These are phyloP conservation scores for Oreochromis mossambicus DNA, from an alignment of 2,797 vertebrate species.

Conservation along the genomic window DNA sequence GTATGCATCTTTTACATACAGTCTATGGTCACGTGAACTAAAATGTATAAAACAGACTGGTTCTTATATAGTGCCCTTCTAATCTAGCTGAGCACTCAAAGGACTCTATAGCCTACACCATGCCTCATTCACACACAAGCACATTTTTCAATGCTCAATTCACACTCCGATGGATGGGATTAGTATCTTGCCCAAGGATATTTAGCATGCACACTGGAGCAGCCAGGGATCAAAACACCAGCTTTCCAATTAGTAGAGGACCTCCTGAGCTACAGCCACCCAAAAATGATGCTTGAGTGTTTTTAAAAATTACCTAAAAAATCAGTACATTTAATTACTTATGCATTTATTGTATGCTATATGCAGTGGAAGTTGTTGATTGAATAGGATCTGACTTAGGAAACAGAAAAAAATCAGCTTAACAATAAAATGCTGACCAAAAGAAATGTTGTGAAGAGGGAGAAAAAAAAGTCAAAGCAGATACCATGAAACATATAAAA, in stretches of 20 bases:
- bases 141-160: neutral
- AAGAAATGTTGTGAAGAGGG: neutral
- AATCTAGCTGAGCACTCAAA: neutral
- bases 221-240: neutral
- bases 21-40: neutral
- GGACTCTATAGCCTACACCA: neutral
- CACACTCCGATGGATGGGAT: neutral
- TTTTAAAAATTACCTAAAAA: neutral
- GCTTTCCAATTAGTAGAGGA: neutral
- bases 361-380: neutral
- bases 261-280: neutral
- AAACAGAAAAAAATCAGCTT: rapidly evolving
- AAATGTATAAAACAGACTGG: neutral
- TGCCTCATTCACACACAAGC: neutral
- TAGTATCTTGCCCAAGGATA: neutral
- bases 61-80: neutral
- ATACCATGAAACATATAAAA: neutral
- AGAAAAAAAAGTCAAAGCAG: neutral
- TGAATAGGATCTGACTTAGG: neutral
- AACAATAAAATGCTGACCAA: neutral
- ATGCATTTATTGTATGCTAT: neutral
- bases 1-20: neutral
- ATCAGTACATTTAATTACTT: neutral
- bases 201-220: neutral
- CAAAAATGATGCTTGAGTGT: neutral